A percentile compares a stretch with the other conserved stretches of the same genome.
phyloP scores from a whole-genome alignment of 1,140 invertebrate species.

The Thaumatotibia leucotreta region DNA sequence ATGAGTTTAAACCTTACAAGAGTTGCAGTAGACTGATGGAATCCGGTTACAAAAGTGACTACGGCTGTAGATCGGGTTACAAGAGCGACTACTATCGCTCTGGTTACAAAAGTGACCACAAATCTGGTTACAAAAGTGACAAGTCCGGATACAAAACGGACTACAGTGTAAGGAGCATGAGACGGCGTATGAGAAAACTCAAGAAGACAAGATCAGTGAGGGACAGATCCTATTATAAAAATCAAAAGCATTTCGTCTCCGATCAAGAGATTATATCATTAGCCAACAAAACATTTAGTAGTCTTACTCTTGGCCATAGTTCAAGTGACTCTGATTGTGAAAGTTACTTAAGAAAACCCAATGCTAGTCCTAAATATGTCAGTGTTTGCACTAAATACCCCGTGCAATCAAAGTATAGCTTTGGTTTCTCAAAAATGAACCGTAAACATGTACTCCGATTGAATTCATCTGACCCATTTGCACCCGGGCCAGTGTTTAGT shows the following conservation, averaged over 20 bases:
- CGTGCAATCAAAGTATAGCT: slow-evolving; percentile 53
- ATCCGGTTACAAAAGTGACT: slow-evolving; percentile 79
- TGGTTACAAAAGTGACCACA: slow-evolving; percentile 78
- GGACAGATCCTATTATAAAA: slow-evolving; percentile 74
- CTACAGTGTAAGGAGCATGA: slow-evolving; percentile 76
- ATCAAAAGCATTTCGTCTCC: slow-evolving; percentile 75
- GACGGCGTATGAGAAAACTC: slow-evolving; percentile 71
- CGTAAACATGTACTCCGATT: slow-evolving; percentile 55
- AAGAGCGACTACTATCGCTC: slow-evolving; percentile 75
- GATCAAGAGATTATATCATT: slow-evolving; percentile 72
- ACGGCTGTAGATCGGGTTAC: slow-evolving; percentile 75
- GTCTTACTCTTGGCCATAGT: slow-evolving; percentile 67
- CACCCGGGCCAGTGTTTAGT: slow-evolving; percentile 72
- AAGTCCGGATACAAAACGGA: slow-evolving; percentile 79
- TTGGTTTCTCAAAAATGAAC: slow-evolving; percentile 55
- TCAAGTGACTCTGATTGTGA: slow-evolving; percentile 74
- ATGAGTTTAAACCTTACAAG: slow-evolving; percentile 75
- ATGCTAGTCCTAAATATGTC: slow-evolving; percentile 61
- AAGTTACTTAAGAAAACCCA: slow-evolving; percentile 57
- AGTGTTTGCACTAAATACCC: slow-evolving; percentile 69
- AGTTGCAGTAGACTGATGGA: slow-evolving; percentile 78
- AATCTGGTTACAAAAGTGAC: slow-evolving; percentile 79
- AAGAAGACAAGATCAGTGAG: slow-evolving; percentile 75
- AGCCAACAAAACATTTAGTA: slow-evolving; percentile 72
- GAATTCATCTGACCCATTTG: slow-evolving; percentile 70